Base-by-base conservation (phyloP, 2,113 vertebrate species). In the Acrocephalus arundinaceus region DNA sequence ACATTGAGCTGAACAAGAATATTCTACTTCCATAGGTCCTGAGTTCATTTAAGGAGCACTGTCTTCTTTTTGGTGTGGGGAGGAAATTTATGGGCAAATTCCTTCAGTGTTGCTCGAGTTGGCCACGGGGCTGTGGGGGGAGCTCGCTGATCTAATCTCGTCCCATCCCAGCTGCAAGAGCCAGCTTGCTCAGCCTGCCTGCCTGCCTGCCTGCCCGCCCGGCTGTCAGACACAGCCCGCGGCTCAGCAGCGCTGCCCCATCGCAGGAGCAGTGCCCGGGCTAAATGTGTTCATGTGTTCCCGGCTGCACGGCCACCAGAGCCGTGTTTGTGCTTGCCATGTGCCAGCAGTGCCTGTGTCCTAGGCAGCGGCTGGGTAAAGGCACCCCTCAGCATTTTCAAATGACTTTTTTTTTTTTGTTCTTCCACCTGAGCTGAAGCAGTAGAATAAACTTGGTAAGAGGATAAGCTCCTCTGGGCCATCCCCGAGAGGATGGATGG, bases 381-480 rank as follows among this genome's bases (percentile, higher is more conserved):
- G 86, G 87, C 82, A 93, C 25, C 51, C 86, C 82, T 89, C 84
- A 81, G 87, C 83, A 51, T 79, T 80, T 94, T 96, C 72, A 57
- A 16, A 85, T 94, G 55, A 20, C 19, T 5, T 20, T 10, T 0
- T n/a, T 0, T n/a, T 90, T 83, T 70, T 77, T 48, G 57, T 97
- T 97, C 52, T 97, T 93, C 82, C 93, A 74, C 65, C 87, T 92
- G 93, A 91, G 86, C 41, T 67, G 90, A 80, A 97, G 96, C 96
- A 97, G 96, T 94, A 91, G 96, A 96, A 92, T 94, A 97, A 97
- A 97, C 94, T 90, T 79, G 35, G 85, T 98, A 91, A 97, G 97
- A 94, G 85, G 97, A 76, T 94, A 74, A 97, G 89, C 58, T 87
- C 83, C 73, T 84, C 87, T 71, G 78, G 85, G 75, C 96, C 61